A percentile compares a stretch with the other conserved stretches of the same genome.
Evolutionary conservation across 2,888 invertebrate genomes (phyloP).

Genomic region (Dione juno): DNA sequence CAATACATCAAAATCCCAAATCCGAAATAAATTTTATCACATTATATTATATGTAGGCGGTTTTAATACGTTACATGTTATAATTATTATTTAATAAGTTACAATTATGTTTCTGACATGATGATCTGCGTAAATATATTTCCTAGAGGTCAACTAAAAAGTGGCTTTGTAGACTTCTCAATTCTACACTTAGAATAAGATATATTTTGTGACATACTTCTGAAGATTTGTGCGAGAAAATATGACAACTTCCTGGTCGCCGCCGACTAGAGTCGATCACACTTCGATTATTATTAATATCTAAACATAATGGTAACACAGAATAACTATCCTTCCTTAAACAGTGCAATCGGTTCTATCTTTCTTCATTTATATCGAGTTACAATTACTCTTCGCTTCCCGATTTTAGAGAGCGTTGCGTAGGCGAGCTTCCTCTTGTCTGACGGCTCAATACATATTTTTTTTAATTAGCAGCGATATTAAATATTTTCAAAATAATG

Average conservation of each 20-base stretch:
- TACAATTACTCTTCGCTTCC: slow-evolving; percentile 72
- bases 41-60: no score
- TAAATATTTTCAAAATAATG: no score
- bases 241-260: slow-evolving; percentile 39
- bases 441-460: slow-evolving; percentile 48
- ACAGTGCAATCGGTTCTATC: slow-evolving; percentile 68
- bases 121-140: no score
- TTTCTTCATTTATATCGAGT: slow-evolving; percentile 74
- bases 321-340: slow-evolving; percentile 68
- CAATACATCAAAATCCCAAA: no score
- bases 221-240: slow-evolving; percentile 33
- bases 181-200: no score
- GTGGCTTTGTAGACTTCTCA: no score
- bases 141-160: no score
- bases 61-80: no score
- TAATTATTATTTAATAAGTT: no score
- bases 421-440: slow-evolving; percentile 62
- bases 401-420: slow-evolving; percentile 61
- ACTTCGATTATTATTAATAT: slow-evolving; percentile 41
- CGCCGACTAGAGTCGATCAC: slow-evolving; percentile 38
- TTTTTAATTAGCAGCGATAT: not conserved
- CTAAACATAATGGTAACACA: slow-evolving; percentile 44
- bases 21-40: no score
- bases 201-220: not conserved
- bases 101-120: no score